Evolutionary conservation across 1,140 invertebrate genomes (phyloP).

Genomic region (Brachionus koreanus): DNA sequence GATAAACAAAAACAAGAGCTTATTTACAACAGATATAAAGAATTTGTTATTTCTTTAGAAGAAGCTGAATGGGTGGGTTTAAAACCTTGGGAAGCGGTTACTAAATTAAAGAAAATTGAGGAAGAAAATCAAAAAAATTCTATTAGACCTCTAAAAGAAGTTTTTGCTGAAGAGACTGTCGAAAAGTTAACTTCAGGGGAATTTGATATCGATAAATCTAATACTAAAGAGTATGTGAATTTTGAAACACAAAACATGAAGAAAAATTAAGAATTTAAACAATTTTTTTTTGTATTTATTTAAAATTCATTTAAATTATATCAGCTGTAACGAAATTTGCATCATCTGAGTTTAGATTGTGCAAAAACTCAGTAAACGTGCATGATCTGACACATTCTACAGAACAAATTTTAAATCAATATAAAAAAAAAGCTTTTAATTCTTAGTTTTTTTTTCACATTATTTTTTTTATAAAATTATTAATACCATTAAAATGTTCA

Average conservation of each 20-base stretch:
- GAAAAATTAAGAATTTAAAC: too few relatives aligned
- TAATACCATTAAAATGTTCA: not conserved
- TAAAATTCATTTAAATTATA: too few relatives aligned
- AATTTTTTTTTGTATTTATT: too few relatives aligned
- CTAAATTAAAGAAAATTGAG: constrained; percentile 45
- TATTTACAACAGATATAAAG: constrained; percentile 75
- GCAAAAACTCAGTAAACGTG: too few relatives aligned
- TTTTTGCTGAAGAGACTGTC: constrained; percentile 33
- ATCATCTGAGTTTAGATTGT: too few relatives aligned
- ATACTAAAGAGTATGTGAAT: constrained; percentile 11
- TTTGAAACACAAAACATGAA: too few relatives aligned
- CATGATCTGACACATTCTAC: too few relatives aligned
- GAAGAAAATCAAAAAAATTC: constrained; percentile 23
- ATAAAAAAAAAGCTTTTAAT: too few relatives aligned
- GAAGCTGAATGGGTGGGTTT: constrained; percentile 46
- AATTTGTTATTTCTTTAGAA: constrained; percentile 67
- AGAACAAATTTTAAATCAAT: too few relatives aligned
- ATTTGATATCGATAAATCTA: not conserved
- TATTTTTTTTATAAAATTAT: too few relatives aligned
- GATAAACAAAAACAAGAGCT: constrained; percentile 69
- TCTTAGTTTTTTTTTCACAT: too few relatives aligned
- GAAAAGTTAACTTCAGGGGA: constrained; percentile 8
- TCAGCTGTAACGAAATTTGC: too few relatives aligned
- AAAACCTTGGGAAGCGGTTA: constrained; percentile 43
- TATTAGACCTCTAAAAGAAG: constrained; percentile 35